Percentiles rank a stretch among this genome's conserved stretches.
Conservation (phyloP, 2,113 vertebrate genomes). For the Clarias gariepinus region DNA sequence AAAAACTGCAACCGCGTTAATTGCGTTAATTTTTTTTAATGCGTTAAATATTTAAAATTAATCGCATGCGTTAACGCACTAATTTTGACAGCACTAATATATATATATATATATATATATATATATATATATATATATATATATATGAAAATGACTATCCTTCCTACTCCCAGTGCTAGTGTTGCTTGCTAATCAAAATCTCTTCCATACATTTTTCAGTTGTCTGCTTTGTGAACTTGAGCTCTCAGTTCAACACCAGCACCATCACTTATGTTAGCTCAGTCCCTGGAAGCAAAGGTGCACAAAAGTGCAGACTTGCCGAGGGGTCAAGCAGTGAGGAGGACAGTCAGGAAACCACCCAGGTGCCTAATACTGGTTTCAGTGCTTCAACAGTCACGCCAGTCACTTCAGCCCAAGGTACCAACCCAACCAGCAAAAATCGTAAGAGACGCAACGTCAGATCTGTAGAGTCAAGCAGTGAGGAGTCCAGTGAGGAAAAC, state of each 20-base stretch:
- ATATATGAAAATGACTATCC: background rate
- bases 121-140: too few relatives aligned
- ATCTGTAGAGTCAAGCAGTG: slow-evolving; percentile 2
- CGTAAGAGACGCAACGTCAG: background rate
- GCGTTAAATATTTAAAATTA: too few relatives aligned
- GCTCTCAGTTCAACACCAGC: slow-evolving; percentile 43
- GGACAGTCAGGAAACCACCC: background rate
- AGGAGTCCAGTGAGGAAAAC: background rate
- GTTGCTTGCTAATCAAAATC: background rate
- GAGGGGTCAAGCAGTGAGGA: background rate
- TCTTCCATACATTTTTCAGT: slow-evolving; percentile 31
- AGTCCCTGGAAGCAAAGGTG: background rate
- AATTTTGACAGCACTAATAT: too few relatives aligned
- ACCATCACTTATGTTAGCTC: background rate
- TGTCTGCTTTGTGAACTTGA: slow-evolving; percentile 38
- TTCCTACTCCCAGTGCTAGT: background rate
- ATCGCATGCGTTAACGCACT: too few relatives aligned
- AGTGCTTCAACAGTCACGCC: background rate
- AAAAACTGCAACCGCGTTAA: too few relatives aligned
- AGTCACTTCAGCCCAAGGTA: background rate
- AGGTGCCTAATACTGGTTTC: background rate
- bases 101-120: too few relatives aligned
- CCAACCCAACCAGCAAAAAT: background rate
- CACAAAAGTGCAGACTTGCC: background rate
- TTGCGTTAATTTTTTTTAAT: too few relatives aligned